Percentiles rank a stretch among this genome's conserved stretches.
These are phyloP conservation scores for Tragopan temminckii DNA, from an alignment of 2,797 vertebrate species.

Conservation along the genomic window DNA sequence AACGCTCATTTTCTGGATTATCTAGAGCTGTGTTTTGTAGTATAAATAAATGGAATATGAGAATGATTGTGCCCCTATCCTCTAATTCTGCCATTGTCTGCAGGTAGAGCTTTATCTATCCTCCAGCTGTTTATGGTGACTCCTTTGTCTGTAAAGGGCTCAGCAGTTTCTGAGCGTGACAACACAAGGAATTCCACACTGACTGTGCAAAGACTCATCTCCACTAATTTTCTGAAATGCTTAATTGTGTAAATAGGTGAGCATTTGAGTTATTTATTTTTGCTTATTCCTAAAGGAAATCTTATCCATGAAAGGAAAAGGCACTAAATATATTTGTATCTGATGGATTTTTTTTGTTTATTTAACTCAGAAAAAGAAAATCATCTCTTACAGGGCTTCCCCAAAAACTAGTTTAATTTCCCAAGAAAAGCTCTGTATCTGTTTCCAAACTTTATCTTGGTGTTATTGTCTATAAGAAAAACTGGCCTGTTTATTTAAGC, in stretches of 20 bases:
- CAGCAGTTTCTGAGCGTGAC: neutral
- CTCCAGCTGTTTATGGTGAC: neutral
- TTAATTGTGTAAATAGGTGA: neutral
- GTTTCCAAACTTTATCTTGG: slow-evolving; percentile 51
- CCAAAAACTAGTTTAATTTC: neutral
- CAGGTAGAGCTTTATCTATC: neutral
- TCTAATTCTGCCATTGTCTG: neutral
- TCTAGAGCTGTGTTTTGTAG: neutral
- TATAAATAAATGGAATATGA: neutral
- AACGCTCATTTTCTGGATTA: neutral
- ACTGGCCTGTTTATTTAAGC: slow-evolving; percentile 45
- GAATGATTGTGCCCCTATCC: neutral
- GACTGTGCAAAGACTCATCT: neutral
- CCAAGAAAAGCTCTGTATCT: slow-evolving; percentile 20
- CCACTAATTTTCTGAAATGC: neutral
- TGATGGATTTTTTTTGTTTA: neutral
- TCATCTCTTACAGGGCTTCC: neutral
- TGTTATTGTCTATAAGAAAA: slow-evolving; percentile 43
- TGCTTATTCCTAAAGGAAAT: neutral
- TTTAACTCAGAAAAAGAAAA: slow-evolving; percentile 4
- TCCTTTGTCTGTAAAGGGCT: neutral
- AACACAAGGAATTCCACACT: neutral
- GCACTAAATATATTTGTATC: neutral
- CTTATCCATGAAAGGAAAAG: neutral
- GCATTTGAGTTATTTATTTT: neutral